Conservation (phyloP, 1,140 invertebrate genomes). For the Zaprionus camerounensis region DNA sequence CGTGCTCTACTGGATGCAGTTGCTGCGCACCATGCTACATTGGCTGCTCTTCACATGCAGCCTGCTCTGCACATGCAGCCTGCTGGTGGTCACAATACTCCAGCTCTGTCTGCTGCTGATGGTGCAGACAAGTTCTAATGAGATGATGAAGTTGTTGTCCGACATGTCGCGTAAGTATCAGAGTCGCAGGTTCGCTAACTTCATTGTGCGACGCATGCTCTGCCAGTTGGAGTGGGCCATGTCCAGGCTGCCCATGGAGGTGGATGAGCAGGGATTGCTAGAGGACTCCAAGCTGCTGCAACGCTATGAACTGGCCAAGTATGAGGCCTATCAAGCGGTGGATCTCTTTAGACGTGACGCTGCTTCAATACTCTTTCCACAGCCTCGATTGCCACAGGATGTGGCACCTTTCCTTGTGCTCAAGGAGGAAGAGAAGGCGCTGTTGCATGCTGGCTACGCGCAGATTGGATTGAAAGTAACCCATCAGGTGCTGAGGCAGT, state of each 20-base stretch:
- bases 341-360: constrained; percentile 53
- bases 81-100: not conserved
- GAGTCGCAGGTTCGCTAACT: constrained; percentile 27
- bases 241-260: not conserved
- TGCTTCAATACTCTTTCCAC: constrained; percentile 16
- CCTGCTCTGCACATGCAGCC: not conserved
- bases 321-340: constrained; percentile 33
- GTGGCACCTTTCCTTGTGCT: constrained; percentile 23
- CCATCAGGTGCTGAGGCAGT: constrained; percentile 16
- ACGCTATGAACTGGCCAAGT: constrained; percentile 20
- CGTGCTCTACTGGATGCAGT: constrained; percentile 13
- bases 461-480: constrained; percentile 6
- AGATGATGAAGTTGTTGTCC: not conserved
- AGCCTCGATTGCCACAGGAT: not conserved
- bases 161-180: not conserved
- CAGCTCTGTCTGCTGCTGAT: not conserved
- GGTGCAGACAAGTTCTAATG: too few relatives aligned
- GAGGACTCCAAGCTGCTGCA: not conserved
- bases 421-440: constrained; percentile 40
- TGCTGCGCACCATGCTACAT: not conserved
- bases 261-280: not conserved
- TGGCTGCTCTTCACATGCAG: not conserved
- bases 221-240: constrained; percentile 44
- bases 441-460: constrained; percentile 30
- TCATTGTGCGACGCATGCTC: constrained; percentile 53